These are phyloP conservation scores for Parauchenoglanis punctatus DNA, from an alignment of 2,797 vertebrate genomes.

Conservation along the genomic window DNA sequence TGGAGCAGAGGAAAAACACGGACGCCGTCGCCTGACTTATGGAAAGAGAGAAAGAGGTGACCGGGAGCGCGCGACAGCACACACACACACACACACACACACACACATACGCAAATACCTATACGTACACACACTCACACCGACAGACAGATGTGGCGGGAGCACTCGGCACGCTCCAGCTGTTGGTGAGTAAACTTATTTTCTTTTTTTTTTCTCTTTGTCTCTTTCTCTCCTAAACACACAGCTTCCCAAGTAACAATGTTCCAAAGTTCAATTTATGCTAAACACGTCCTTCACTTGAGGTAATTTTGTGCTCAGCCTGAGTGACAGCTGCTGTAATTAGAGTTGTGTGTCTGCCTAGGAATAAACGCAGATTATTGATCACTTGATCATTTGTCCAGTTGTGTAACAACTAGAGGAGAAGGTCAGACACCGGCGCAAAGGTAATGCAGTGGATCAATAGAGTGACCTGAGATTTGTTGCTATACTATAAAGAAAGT, in stretches of 20 bases:
- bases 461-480: not conserved
- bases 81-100: conserved; percentile 22
- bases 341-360: not conserved
- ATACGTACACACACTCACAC: conserved; percentile 20
- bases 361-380: not conserved
- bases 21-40: conserved; percentile 49
- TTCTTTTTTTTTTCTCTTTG: not conserved
- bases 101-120: not conserved
- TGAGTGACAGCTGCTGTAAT: not conserved
- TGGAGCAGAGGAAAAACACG: conserved; percentile 28
- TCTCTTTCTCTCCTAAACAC: not conserved
- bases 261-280: not conserved
- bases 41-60: conserved; percentile 50
- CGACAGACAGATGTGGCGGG: conserved; percentile 48
- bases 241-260: not conserved
- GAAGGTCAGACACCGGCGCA: not conserved
- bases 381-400: not conserved
- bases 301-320: not conserved
- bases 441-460: not conserved
- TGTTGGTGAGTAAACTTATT: conserved; percentile 53
- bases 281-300: not conserved
- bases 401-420: conserved; percentile 10
- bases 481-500: not conserved
- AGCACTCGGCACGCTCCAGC: conserved; percentile 44
- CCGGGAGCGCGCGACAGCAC: conserved; percentile 26